These are phyloP conservation scores for Andrena camellia DNA, from an alignment of 2,888 invertebrate genomes.

Conservation along the genomic window DNA sequence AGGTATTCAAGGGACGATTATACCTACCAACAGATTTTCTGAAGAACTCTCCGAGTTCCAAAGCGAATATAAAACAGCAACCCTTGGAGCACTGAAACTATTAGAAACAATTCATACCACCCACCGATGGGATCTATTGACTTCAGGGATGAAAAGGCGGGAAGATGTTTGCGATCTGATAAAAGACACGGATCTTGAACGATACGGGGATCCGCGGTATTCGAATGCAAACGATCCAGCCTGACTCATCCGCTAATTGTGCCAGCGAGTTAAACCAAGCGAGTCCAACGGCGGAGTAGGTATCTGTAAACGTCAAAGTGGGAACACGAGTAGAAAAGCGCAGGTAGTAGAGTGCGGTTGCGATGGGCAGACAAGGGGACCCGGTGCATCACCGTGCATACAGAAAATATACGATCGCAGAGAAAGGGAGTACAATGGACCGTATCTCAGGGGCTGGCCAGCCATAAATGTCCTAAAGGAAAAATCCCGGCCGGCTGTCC, in stretches of 20 bases:
- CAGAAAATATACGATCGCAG: conserved; percentile 43
- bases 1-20: too few species aligned
- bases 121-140: too few species aligned
- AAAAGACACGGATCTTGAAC: neutral
- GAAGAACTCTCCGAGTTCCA: too few species aligned
- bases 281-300: neutral
- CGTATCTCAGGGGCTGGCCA: conserved; percentile 72
- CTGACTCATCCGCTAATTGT: conserved; percentile 23
- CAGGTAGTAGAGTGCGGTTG: conserved; percentile 43
- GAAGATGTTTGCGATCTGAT: neutral
- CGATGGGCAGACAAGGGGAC: conserved; percentile 40
- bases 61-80: too few species aligned
- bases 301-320: conserved; percentile 12
- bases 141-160: neutral
- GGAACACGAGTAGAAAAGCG: conserved; percentile 32
- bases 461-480: conserved; percentile 71
- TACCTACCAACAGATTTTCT: too few species aligned
- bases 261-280: neutral
- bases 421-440: conserved; percentile 74
- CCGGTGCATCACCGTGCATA: conserved; percentile 45
- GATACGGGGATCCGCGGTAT: neutral
- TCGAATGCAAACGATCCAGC: conserved; percentile 26
- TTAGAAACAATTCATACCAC: too few species aligned
- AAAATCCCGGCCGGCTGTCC: conserved; percentile 57
- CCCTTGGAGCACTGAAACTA: too few species aligned